phyloP scores from a whole-genome alignment of 2,888 invertebrate genomes.

The Yponomeuta sedellus region DNA sequence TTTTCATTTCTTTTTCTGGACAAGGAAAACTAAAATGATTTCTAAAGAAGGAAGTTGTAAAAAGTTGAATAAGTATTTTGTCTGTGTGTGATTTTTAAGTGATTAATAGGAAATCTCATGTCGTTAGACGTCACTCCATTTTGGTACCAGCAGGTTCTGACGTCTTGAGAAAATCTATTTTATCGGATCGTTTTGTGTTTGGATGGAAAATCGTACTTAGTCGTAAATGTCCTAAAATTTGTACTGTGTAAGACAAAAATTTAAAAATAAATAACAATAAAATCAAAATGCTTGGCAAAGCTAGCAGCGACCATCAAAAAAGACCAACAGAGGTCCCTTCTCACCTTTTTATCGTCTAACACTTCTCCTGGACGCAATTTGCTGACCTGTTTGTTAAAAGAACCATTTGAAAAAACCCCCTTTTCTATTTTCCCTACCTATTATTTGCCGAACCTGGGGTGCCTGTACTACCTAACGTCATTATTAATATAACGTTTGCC shows the following conservation, averaged over 20 bases:
- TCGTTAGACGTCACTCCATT: background rate
- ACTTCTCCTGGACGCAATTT: slow-evolving; percentile 97
- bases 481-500: slow-evolving; percentile 12
- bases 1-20: background rate
- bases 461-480: slow-evolving; percentile 34
- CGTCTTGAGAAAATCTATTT: no score
- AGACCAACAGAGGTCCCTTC: slow-evolving; percentile 69
- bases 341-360: slow-evolving; percentile 96
- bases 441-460: slow-evolving; percentile 61
- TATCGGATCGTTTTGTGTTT: background rate
- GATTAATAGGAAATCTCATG: background rate
- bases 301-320: slow-evolving; percentile 73
- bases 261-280: slow-evolving; percentile 31
- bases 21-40: background rate
- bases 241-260: slow-evolving; percentile 27
- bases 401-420: slow-evolving; percentile 64
- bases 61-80: no score
- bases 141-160: no score
- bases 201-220: background rate
- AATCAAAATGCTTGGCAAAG: slow-evolving; percentile 71
- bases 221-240: slow-evolving; percentile 6
- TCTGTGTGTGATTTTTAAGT: no score
- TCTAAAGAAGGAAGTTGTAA: background rate
- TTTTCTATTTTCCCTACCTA: slow-evolving; percentile 48
- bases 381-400: slow-evolving; percentile 81